These are phyloP conservation scores for Heliconius congener DNA, from an alignment of 1,140 invertebrate species.

Conservation along the genomic window DNA sequence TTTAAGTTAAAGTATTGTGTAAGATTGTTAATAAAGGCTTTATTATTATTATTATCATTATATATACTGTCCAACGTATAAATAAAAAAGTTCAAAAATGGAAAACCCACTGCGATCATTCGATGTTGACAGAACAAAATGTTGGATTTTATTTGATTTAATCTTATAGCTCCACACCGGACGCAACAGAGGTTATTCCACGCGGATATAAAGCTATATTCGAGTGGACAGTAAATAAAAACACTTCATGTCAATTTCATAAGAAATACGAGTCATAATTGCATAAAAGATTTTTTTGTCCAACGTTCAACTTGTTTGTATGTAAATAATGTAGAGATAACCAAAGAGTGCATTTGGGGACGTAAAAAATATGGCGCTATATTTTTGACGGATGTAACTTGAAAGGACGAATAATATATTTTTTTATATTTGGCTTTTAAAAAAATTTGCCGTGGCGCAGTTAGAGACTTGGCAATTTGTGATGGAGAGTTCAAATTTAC, in stretches of 20 bases:
- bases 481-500: too few species aligned
- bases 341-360: slow-evolving; percentile 12
- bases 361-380: not conserved
- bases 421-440: not conserved
- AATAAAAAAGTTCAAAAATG: slow-evolving; percentile 28
- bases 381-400: not conserved
- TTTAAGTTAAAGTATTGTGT: too few species aligned
- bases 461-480: too few species aligned
- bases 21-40: too few species aligned
- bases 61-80: slow-evolving; percentile 2
- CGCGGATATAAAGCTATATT: slow-evolving; percentile 11
- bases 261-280: not conserved
- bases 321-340: slow-evolving; percentile 3
- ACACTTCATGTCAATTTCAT: not conserved
- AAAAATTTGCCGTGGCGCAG: too few species aligned
- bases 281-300: not conserved
- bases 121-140: slow-evolving; percentile 24
- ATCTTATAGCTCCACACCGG: slow-evolving; percentile 18
- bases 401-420: not conserved
- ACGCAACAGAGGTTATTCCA: slow-evolving; percentile 17
- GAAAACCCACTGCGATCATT: slow-evolving; percentile 24
- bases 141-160: slow-evolving; percentile 16
- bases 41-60: too few species aligned
- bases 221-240: slow-evolving; percentile 2
- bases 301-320: not conserved